Evolutionary conservation across 2,797 vertebrate genomes (phyloP), one percentile per base, ranked within the genome.

Genomic region (Alosa sapidissima): DNA sequence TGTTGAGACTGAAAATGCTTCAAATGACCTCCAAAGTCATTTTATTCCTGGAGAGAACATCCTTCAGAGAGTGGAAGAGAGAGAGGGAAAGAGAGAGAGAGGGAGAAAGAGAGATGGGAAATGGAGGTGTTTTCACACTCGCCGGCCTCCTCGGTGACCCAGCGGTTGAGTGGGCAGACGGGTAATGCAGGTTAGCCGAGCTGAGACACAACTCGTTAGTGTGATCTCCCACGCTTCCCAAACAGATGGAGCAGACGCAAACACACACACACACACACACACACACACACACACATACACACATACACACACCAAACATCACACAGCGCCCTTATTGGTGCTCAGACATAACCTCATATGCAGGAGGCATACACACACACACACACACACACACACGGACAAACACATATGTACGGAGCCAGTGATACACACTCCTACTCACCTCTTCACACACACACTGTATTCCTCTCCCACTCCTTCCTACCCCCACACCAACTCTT

Each of bases 191-290:
- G 86, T 86, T 85, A 85, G 78, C 83, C 24, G 81, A 91, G 87
- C 85, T 84, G 85, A 90, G 88, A 89, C 88, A 88, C 86, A 89
- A 84, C 86, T 89, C 84, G 88, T 88, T 90, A 88, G 86, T 88
- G 88, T 86, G 88, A 90, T 88, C 86, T 90, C 90, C 88, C 88
- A 89, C 88, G 78, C 87, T 90, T 89, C 86, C 84, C 68, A 90
- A 91, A 90, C 88, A 89, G 86, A 89, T 91, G 87, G 87, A 90
- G 60, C 78, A 58, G 45, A 82, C 83, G 60, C 85, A 82, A 72
- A 87, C 84, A 84, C 81, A 49, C 87, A 85, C 87, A 84, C 82
- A 85, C 85, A 84, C 51, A 11, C 68, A 84, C 82, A 85, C 81
- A 81, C 85, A 85, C 83, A 83, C 82, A 82, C 83, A 65, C 84